Evolutionary conservation across 35 echinoderm and acorn worm species (phyloP), one percentile per base, ranked within the genome.

Genomic region (Ophiothrix spiculata): DNA sequence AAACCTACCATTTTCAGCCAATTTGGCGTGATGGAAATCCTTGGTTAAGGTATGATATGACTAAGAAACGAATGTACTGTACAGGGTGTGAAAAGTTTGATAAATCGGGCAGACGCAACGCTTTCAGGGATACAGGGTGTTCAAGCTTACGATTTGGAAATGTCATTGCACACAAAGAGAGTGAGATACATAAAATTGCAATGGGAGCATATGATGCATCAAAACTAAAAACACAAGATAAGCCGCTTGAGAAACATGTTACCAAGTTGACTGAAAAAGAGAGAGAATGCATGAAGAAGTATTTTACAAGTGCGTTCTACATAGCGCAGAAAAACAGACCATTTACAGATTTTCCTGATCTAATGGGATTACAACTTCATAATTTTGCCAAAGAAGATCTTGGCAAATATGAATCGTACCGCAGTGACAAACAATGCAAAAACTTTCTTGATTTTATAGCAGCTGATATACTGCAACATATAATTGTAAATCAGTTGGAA

Each of bases 381-480:
- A 80, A 80, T 35, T 80, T 80, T 39, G 78, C 78, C 38, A 40
- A 32, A 38, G 41, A 39, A 25, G 78, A 80, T 39, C 36, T 33
- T 19, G 10, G n/a, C 41, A 42, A 80, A 42, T 80, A 80, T 41
- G 8, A 80, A 42, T 33, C 78, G 21, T 80, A 80, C 40, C 35
- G 78, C 13, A 80, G 36, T 39, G 78, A 80, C 32, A 80, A 80
- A 34, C 38, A 80, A 41, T 80, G 78, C 78, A 80, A 41, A 38
- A 38, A 80, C 17, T 80, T 80, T 39, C 15, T 80, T 80, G 35
- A 80, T 39, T 39, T 15, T 41, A 37, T 38, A 33, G 37, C 78
- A 39, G 78, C 78, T 33, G 78, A 80, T 21, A 80, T 80, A 19
- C 25, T 80, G 25, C 36, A 80, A 80, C 38, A 25, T 40, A 38